Conservation (phyloP, 2,797 vertebrate species). For the Parambassis ranga region DNA sequence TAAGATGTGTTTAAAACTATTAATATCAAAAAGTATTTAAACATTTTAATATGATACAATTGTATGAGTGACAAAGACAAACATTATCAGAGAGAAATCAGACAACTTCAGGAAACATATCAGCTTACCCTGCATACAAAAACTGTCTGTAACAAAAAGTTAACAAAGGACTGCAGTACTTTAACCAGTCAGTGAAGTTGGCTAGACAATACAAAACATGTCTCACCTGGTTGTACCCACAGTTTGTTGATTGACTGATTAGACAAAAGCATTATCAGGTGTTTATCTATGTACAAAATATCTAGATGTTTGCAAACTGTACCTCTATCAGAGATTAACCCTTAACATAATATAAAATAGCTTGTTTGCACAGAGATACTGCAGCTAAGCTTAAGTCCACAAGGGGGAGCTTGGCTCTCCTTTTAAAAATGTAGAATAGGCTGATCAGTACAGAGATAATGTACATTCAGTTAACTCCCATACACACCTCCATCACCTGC, state of each 20-base stretch:
- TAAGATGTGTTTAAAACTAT: neutral
- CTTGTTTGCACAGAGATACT: slow-evolving; percentile 24
- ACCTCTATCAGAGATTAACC: slow-evolving; percentile 2
- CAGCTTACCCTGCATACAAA: too few relatives aligned
- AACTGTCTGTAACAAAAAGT: neutral
- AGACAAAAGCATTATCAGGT: neutral
- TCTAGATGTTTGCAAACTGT: neutral
- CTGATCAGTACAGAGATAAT: neutral
- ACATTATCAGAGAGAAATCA: too few relatives aligned
- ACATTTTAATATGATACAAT: neutral
- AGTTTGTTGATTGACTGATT: neutral
- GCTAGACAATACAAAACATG: neutral
- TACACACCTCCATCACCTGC: neutral
- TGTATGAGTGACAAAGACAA: neutral
- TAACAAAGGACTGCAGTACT: neutral
- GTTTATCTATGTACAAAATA: neutral
- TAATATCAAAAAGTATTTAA: neutral
- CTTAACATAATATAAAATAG: neutral
- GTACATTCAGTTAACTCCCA: neutral
- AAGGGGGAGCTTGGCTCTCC: slow-evolving; percentile 30
- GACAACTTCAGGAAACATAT: too few relatives aligned
- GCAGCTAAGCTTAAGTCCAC: slow-evolving; percentile 50
- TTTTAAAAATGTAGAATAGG: neutral
- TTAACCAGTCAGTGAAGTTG: neutral
- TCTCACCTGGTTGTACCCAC: neutral